phyloP scores from a whole-genome alignment of 2,113 vertebrate species.

The Oenanthe melanoleuca region DNA sequence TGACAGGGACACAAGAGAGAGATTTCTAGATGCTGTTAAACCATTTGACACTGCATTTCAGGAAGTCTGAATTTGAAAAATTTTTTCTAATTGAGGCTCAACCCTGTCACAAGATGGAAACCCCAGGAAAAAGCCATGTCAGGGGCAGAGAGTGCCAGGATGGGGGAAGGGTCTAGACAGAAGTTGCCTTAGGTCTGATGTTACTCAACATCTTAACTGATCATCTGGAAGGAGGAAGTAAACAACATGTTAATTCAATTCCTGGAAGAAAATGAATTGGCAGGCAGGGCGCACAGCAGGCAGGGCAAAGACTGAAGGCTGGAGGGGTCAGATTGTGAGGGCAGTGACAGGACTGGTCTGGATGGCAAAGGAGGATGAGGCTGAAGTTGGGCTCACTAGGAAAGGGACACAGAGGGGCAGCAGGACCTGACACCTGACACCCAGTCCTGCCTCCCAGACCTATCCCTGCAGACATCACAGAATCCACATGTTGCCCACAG shows the following conservation, averaged over 20 bases:
- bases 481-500: not conserved
- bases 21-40: slow-evolving; percentile 42
- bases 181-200: not conserved
- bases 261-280: not conserved
- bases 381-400: not conserved
- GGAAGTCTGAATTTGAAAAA: not conserved
- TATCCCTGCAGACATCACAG: not conserved
- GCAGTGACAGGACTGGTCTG: not conserved
- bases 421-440: not conserved
- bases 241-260: slow-evolving; percentile 19
- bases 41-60: slow-evolving; percentile 15
- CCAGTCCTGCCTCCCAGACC: not conserved
- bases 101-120: not conserved
- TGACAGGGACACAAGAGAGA: slow-evolving; percentile 30
- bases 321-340: not conserved
- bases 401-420: not conserved
- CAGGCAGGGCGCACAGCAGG: not conserved
- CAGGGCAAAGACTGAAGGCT: not conserved
- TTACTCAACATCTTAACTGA: slow-evolving; percentile 32
- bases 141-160: not conserved
- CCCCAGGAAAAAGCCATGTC: not conserved
- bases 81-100: not conserved
- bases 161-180: not conserved
- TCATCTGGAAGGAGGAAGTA: slow-evolving; percentile 30
- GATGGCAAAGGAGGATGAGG: not conserved